Base-by-base conservation (phyloP, 1,140 invertebrate species). In the Panagrolaimus sp. region DNA sequence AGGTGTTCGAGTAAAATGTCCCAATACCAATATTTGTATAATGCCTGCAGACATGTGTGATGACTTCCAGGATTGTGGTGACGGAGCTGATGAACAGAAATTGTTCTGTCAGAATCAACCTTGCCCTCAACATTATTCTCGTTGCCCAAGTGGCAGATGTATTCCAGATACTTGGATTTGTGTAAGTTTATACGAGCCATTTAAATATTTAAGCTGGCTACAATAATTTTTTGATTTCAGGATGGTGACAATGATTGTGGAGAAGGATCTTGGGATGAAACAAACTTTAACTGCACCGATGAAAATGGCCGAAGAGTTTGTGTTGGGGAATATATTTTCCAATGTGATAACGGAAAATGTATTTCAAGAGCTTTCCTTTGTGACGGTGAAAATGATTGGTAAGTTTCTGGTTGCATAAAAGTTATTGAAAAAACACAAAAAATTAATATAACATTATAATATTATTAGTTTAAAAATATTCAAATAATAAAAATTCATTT, bases 281-380 rank as follows among this genome's bases (percentile, higher is more conserved):
- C 81, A 13, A 77, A 83, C 47, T 71, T 79, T 27, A 81, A 81
- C 63, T 81, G 79, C 70, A 81, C 79, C 14, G 79, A 81, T 66
- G 46, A 76, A 1, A 42, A 57, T 31, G 79, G 79, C 25, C 78
- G 77, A 67, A 72, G 72, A 25, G 67, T 81, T 46, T 81, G 79
- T 48, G 79, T 81, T 31, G 79, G 79, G 11, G 71, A 82, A n/a
- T 81, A 81, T 63, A 67, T 81, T 7, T 82, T 83, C 74, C 94
- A 92, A 0, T 98, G 95, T 79, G 91, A 92, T 77, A 96, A 96
- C 84, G 93, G 93, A 7, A 95, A 94, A 78, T 98, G 95, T 82
- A 93, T 98, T 72, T 92, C 92, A 0, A 86, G 91, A 69, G 93
- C 92, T 70, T 98, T 97, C 83, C 92, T 95, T n/a, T 98, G 96